These are phyloP conservation scores for Carposina sasakii DNA, from an alignment of 1,140 invertebrate species.

Conservation along the genomic window DNA sequence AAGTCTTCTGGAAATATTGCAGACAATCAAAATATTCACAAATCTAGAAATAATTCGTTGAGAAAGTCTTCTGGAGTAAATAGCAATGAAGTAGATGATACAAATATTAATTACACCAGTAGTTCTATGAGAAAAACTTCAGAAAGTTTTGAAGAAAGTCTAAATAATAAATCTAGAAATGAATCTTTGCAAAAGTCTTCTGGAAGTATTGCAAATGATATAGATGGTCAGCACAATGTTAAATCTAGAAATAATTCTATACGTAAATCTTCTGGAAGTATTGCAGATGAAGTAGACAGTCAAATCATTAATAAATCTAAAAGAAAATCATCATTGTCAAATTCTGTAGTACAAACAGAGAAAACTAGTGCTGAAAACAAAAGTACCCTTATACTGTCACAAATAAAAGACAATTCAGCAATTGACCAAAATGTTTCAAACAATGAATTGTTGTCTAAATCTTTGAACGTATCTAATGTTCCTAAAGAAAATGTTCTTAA, in stretches of 20 bases:
- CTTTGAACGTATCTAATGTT: slow-evolving; percentile 27
- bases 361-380: slow-evolving; percentile 47
- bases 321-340: slow-evolving; percentile 22
- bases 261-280: not conserved
- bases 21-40: not conserved
- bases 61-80: not conserved
- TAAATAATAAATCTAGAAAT: too few relatives aligned
- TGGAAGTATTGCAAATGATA: not conserved
- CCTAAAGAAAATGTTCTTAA: slow-evolving; percentile 24
- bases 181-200: slow-evolving; percentile 8
- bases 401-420: slow-evolving; percentile 43
- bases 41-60: not conserved
- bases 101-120: too few relatives aligned
- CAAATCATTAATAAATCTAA: slow-evolving; percentile 16
- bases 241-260: not conserved
- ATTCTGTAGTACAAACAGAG: slow-evolving; percentile 20
- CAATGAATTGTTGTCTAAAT: slow-evolving; percentile 31
- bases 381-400: slow-evolving; percentile 50
- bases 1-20: not conserved
- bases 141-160: too few relatives aligned
- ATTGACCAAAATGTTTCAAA: slow-evolving; percentile 33
- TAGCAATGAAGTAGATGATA: not conserved
- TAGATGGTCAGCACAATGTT: not conserved
- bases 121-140: too few relatives aligned
- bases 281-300: not conserved